Base-by-base conservation (phyloP, 2,113 vertebrate genomes). In the Brachyhypopomus gauderio region DNA sequence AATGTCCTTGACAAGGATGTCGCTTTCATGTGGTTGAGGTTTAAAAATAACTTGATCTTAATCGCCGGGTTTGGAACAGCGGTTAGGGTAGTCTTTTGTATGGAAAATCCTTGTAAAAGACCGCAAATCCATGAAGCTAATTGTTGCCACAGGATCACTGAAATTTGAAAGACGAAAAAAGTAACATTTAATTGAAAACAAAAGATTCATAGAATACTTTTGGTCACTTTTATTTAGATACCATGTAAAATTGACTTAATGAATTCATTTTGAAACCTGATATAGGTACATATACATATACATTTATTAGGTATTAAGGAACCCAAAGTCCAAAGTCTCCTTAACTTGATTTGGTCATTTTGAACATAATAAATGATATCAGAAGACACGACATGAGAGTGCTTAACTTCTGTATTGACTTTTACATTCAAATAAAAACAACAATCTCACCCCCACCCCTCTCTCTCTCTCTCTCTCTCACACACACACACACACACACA, bases 21-120 rank as follows among this genome's bases (percentile, higher is more conserved):
- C 8, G 66, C 67, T 79, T 79, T 79, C 67, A 81, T 75, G 60
- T 67, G 72, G 72, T 12, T 36, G 70, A 73, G 71, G 67, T 73
- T 62, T 75, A 22, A 75, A 78, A 81, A 74, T 62, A 80, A 66
- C 73, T 45, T 67, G 11, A 77, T 77, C 75, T 84, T 74, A 74
- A 55, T 70, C 36, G 69, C 45, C 78, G 72, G 55, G 69, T 85
- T 81, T 22, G 60, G 30, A 78, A 60, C 72, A 77, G 23, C 59
- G 22, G 79, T 19, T 36, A 56, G 64, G 17, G 52, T 77, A 72
- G 25, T 63, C 20, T 64, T 81, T 79, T 63, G 55, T 73, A 58
- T 78, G 72, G 72, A 75, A 81, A 75, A 75, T 81, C 71, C 60
- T 81, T 60, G 69, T 69, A 81, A 70, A 70, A 52, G 58, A 48